phyloP scores from a whole-genome alignment of 2,113 vertebrate genomes.

The Gadus macrocephalus region DNA sequence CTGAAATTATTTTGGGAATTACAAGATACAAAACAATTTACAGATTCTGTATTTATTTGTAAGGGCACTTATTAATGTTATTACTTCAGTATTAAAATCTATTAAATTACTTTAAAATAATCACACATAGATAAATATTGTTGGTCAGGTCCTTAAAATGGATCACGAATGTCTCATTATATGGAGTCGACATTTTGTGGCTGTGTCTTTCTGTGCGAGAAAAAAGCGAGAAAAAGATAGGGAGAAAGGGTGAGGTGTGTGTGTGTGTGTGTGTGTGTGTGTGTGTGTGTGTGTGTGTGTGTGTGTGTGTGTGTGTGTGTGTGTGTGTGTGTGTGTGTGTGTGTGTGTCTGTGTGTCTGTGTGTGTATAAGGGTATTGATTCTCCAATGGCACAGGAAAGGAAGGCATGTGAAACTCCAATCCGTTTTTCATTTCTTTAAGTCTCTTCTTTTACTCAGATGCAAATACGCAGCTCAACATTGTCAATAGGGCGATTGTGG shows the following conservation, averaged over 20 bases:
- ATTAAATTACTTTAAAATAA: too few species aligned
- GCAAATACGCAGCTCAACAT: slow-evolving; percentile 64
- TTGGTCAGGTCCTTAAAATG: not conserved
- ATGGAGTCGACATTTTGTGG: slow-evolving; percentile 46
- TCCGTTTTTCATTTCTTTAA: slow-evolving; percentile 63
- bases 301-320: slow-evolving; percentile 8
- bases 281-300: not conserved
- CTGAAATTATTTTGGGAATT: too few species aligned
- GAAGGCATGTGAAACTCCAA: slow-evolving; percentile 40
- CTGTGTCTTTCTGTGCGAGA: not conserved
- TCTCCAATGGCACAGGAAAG: slow-evolving; percentile 56
- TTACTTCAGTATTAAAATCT: too few species aligned
- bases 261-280: not conserved
- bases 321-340: slow-evolving; percentile 6
- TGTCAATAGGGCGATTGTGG: slow-evolving; percentile 65
- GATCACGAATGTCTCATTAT: slow-evolving; percentile 21
- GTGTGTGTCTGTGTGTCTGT: not conserved
- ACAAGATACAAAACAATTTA: too few species aligned
- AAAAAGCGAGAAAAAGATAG: not conserved
- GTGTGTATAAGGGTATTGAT: slow-evolving; percentile 54
- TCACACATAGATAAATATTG: too few species aligned
- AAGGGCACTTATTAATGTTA: too few species aligned
- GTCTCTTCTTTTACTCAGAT: slow-evolving; percentile 67
- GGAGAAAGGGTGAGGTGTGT: not conserved
- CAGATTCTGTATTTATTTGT: too few species aligned